Percentiles rank a stretch among this genome's conserved stretches.
Evolutionary conservation across 2,113 vertebrate genomes (phyloP).

Genomic region (Megatriorchis doriae): DNA sequence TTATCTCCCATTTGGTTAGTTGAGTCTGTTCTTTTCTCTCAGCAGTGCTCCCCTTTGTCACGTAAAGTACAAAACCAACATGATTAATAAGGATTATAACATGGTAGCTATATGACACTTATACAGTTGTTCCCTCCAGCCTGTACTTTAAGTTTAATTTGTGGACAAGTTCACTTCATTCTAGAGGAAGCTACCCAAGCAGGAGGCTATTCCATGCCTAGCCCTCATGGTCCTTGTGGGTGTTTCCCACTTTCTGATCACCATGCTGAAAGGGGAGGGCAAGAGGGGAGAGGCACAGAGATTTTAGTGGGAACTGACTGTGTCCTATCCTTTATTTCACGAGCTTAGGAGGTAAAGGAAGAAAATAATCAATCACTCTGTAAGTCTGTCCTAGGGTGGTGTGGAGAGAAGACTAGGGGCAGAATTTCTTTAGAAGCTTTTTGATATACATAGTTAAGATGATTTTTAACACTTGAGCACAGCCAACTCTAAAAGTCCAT

Average conservation of each 20-base stretch:
- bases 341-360: background rate
- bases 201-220: background rate
- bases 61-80: background rate
- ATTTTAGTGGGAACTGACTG: background rate
- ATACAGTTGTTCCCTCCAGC: background rate
- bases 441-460: background rate
- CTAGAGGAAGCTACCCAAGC: background rate
- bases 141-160: background rate
- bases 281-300: background rate
- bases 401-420: background rate
- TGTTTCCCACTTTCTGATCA: background rate
- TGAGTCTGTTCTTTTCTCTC: background rate
- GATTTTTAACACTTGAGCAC: background rate
- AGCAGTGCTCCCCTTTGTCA: background rate
- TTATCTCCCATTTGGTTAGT: background rate
- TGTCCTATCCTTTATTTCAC: background rate
- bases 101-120: background rate
- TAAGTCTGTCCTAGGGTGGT: background rate
- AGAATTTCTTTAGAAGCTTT: background rate
- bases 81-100: background rate
- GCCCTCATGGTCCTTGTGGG: background rate
- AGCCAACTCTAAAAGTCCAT: background rate
- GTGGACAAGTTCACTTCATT: background rate
- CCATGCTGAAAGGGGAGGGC: background rate
- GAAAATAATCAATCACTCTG: background rate